Evolutionary conservation across 2,113 vertebrate genomes (phyloP).

Genomic region (Etia nguti): DNA sequence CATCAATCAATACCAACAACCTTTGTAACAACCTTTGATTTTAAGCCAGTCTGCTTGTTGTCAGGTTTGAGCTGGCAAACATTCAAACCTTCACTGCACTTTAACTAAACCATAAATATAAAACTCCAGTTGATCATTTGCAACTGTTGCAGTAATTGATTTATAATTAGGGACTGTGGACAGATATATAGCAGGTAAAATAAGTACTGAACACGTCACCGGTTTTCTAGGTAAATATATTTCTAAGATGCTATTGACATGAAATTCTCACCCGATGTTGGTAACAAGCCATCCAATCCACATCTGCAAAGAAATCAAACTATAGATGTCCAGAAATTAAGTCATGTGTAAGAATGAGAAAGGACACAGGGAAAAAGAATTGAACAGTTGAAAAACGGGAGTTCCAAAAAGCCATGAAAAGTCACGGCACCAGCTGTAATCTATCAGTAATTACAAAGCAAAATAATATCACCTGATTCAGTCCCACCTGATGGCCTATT

Average conservation of each 20-base stretch:
- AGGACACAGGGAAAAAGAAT: neutral
- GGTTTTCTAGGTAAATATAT: fast-evolving
- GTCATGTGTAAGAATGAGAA: fast-evolving
- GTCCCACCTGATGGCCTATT: neutral
- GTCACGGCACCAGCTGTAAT: neutral
- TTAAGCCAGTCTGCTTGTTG: neutral
- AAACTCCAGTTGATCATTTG: neutral
- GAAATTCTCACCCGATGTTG: neutral
- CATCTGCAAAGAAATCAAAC: neutral
- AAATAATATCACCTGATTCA: neutral
- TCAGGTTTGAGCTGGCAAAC: neutral
- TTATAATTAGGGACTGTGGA: neutral
- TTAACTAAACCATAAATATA: neutral
- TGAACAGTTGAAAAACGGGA: neutral
- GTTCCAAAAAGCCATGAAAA: neutral
- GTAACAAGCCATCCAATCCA: neutral
- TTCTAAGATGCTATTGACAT: neutral
- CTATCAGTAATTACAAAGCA: neutral
- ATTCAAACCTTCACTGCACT: neutral
- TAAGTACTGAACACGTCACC: neutral
- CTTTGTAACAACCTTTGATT: neutral
- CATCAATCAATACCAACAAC: neutral
- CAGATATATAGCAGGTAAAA: neutral
- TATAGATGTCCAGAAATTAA: neutral
- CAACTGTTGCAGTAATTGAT: neutral